Evolutionary conservation across 2,797 vertebrate genomes (phyloP).

Genomic region (Cirrhinus molitorella): DNA sequence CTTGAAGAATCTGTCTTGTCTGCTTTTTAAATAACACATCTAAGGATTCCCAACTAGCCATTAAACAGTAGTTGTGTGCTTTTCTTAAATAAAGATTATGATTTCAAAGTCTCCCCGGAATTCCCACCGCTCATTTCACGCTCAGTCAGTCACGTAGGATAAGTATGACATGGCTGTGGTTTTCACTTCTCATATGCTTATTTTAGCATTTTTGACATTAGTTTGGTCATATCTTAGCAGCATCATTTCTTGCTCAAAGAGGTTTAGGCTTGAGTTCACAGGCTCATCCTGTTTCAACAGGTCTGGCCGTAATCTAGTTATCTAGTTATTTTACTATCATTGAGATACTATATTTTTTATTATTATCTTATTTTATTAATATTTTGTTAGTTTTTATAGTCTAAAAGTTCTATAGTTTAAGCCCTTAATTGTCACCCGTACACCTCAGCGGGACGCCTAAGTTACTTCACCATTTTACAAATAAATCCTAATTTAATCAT

Average conservation of each 20-base stretch:
- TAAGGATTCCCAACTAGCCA: slow-evolving; percentile 50
- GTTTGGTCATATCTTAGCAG: slow-evolving; percentile 38
- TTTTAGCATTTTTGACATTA: slow-evolving; percentile 33
- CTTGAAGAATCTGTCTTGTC: slow-evolving; percentile 39
- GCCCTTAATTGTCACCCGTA: too few relatives aligned
- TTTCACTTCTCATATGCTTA: slow-evolving; percentile 7
- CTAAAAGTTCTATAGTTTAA: not conserved
- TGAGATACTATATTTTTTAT: not conserved
- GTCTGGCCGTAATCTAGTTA: slow-evolving; percentile 52
- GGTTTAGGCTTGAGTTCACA: slow-evolving; percentile 61
- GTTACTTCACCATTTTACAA: too few relatives aligned
- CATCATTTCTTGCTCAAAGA: slow-evolving; percentile 43
- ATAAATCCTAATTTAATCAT: too few relatives aligned
- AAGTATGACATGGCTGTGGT: not conserved
- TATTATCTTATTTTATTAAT: not conserved
- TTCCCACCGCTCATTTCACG: not conserved
- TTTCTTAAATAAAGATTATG: slow-evolving; percentile 44
- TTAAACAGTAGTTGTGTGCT: slow-evolving; percentile 55
- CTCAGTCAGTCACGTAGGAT: not conserved
- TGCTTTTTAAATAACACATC: slow-evolving; percentile 47
- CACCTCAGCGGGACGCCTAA: too few relatives aligned
- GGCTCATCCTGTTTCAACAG: slow-evolving; percentile 74
- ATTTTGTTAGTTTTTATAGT: not conserved
- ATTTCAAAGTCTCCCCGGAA: slow-evolving; percentile 17
- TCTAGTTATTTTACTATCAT: not conserved